Evolutionary conservation across 2,797 vertebrate species (phyloP), one percentile per base, ranked within the genome.

Genomic region (Amphiprion clarkii): DNA sequence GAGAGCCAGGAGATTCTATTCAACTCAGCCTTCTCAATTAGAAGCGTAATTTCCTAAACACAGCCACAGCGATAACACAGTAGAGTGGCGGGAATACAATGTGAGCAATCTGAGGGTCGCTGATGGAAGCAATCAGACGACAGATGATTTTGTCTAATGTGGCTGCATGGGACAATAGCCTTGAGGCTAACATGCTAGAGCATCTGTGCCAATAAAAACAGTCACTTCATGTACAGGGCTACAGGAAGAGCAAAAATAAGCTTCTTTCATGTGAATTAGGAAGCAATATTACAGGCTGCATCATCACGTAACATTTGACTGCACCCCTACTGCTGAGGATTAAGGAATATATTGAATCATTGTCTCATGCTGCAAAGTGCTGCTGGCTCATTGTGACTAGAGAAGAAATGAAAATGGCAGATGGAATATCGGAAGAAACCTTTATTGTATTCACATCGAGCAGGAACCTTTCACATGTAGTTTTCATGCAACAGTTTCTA

Each of bases 21-120:
- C 51, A 59, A 40, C 27, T 74, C 27, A 60, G n/a, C 36, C 25
- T 42, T 64, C 76, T 88, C 67, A 77, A 79, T 85, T 67, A 55
- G n/a, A 74, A 62, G 69, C 27, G 39, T 56, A 39, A 87, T 87
- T 74, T 72, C 57, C 31, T 19, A 51, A 71, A 69, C 40, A 40
- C 56, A 29, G 21, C 29, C 27, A 17, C 29, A n/a, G 46, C 1
- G 25, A 71, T 44, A 55, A 67, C 33, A 68, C 16, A 60, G 46
- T 6, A 13, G 55, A 49, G 39, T 9, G 5, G 63, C 23, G 21
- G 46, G 19, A 58, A 61, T 44, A 64, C 48, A 68, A 78, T 65
- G 60, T n/a, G 56, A 67, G 71, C 46, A 52, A 62, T 75, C 58
- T 54, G 21, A 82, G 63, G 49, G 65, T 73, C 36, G 6, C 61